These are phyloP conservation scores for Hypothenemus hampei DNA, from an alignment of 1,140 invertebrate species.

Conservation along the genomic window DNA sequence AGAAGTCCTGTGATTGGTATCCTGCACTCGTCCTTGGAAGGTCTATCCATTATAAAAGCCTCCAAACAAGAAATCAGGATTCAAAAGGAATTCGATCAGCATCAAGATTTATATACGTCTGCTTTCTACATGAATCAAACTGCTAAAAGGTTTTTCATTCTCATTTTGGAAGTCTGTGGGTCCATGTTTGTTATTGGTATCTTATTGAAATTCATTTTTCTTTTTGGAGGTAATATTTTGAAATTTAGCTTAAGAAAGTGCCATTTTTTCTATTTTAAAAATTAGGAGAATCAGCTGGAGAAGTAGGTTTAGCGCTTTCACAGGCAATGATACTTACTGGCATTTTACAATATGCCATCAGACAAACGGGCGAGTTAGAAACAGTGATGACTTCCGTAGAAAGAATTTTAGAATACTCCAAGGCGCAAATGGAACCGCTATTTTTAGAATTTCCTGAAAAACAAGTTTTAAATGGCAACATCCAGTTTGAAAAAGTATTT, in stretches of 20 bases:
- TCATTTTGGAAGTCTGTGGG: conserved; percentile 72
- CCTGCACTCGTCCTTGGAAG: conserved; percentile 61
- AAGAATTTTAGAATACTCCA: conserved; percentile 63
- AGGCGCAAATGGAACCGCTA: conserved; percentile 46
- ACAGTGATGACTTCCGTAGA: conserved; percentile 78
- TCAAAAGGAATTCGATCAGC: conserved; percentile 54
- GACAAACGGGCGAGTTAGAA: conserved; percentile 59
- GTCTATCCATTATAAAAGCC: conserved; percentile 61
- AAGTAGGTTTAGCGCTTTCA: conserved; percentile 57
- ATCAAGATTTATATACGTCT: conserved; percentile 59
- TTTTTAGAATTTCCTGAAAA: no score
- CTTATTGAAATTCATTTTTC: conserved; percentile 25
- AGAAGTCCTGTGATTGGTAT: conserved; percentile 66
- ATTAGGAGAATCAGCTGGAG: conserved; percentile 47
- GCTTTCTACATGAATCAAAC: conserved; percentile 63
- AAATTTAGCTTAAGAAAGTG: neutral
- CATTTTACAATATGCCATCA: conserved; percentile 58
- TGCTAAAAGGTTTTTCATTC: conserved; percentile 63
- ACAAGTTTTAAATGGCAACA: conserved; percentile 59
- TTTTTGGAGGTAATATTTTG: neutral
- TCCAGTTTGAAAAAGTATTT: conserved; percentile 62
- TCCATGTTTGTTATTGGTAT: conserved; percentile 43
- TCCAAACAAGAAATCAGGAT: conserved; percentile 54
- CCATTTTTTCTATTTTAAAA: neutral
- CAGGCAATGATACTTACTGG: conserved; percentile 56